A percentile compares a stretch with the other conserved stretches of the same genome.
Conservation (phyloP, 2,888 invertebrate species). For the Zaprionus lineosus region DNA sequence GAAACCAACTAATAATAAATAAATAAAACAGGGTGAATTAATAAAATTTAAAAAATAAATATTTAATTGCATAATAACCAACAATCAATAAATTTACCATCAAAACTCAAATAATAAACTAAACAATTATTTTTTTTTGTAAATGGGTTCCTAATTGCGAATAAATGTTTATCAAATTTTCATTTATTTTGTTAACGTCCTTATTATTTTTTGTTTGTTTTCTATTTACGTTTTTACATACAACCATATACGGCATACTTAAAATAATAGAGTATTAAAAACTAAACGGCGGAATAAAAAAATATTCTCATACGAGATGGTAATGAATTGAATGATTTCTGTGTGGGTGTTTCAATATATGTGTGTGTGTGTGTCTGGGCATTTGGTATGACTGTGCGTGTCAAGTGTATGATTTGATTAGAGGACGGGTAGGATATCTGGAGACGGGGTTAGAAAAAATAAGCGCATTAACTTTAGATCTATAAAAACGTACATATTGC, state of each 20-base stretch:
- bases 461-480: slow-evolving; percentile 34
- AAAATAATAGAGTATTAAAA: slow-evolving; percentile 53
- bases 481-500: slow-evolving; percentile 55
- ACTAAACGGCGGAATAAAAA: slow-evolving; percentile 58
- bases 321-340: too few relatives aligned
- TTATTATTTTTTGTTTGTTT: slow-evolving; percentile 11
- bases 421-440: slow-evolving; percentile 53
- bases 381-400: slow-evolving; percentile 6
- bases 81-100: slow-evolving; percentile 40
- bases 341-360: slow-evolving; percentile 12
- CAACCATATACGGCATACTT: slow-evolving; percentile 68
- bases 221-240: slow-evolving; percentile 44
- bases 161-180: slow-evolving; percentile 17
- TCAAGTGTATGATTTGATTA: slow-evolving; percentile 58
- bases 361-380: neutral
- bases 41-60: slow-evolving; percentile 10
- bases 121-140: slow-evolving; percentile 11
- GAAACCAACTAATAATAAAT: neutral
- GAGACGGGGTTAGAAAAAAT: slow-evolving; percentile 31
- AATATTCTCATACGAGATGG: slow-evolving; percentile 15
- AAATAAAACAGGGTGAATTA: neutral
- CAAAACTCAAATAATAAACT: neutral
- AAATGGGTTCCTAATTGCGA: slow-evolving; percentile 16
- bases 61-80: slow-evolving; percentile 57
- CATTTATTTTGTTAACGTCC: slow-evolving; percentile 23